A percentile compares a stretch with the other conserved stretches of the same genome.
These are phyloP conservation scores for Himalopsyche japonica DNA, from an alignment of 2,888 invertebrate genomes.

Conservation along the genomic window DNA sequence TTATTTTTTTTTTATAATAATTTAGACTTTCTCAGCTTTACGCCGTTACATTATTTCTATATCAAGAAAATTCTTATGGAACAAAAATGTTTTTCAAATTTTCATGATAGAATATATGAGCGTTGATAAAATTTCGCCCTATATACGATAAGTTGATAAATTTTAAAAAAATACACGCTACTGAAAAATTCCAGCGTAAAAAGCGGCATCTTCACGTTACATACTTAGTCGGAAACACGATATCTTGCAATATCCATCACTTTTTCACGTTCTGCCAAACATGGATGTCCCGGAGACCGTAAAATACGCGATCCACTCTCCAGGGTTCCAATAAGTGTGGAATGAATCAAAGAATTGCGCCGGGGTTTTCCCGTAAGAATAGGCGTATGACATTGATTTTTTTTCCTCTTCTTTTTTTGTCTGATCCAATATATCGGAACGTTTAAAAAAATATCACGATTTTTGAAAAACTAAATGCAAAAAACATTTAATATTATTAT, in stretches of 20 bases:
- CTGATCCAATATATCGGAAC: background rate
- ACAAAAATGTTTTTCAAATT: too few species aligned
- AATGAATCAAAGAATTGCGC: background rate
- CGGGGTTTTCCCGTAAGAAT: background rate
- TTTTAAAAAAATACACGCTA: too few species aligned
- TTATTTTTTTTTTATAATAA: too few species aligned
- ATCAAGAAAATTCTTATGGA: too few species aligned
- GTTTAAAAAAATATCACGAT: background rate
- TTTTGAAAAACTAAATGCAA: background rate
- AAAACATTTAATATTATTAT: too few species aligned
- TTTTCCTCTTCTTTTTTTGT: background rate
- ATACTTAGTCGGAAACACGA: background rate
- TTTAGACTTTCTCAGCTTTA: too few species aligned
- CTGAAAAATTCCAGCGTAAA: too few species aligned
- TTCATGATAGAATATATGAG: too few species aligned
- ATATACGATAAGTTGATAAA: too few species aligned
- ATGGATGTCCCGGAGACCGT: background rate
- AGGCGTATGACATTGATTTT: background rate
- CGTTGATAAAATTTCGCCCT: too few species aligned
- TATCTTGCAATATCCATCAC: background rate
- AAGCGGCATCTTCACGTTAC: too few species aligned
- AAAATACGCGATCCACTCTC: background rate
- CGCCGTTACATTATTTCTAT: too few species aligned
- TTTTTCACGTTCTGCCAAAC: background rate
- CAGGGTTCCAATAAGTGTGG: background rate